Base-by-base conservation (phyloP, 2,797 vertebrate genomes). In the Hephaestus fuliginosus region DNA sequence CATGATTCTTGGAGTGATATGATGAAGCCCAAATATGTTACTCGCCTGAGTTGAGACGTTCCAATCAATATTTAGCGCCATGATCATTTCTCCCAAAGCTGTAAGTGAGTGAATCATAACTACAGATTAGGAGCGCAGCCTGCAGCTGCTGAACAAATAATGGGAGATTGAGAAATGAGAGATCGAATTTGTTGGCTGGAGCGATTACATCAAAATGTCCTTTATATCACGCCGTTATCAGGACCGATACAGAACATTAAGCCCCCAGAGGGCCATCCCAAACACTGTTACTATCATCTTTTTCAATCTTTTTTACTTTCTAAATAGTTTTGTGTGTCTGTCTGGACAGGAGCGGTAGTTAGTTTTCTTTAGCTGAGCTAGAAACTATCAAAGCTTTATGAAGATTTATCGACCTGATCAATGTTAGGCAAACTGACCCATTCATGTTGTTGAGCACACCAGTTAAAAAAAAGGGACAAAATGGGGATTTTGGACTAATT, bases 81-180 rank as follows among this genome's bases (percentile, higher is more conserved):
- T 18, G 33, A 60, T 76, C 53, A 7, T 74, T n/a, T 56, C 22
- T 63, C 80, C 71, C 65, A 18, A 48, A 86, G 85, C 70, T 48
- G 7, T 10, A 5, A 63, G 55, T 8, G 48, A 76, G 53, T 70
- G 72, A 87, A 73, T 86, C 84, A 83, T 67, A 65, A 18, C 20
- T 36, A 48, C 41, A 82, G 81, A 87, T 65, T 72, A 74, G 44
- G 25, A 57, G 61, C n/a, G 6, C 52, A 76, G 84, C 83, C 73
- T 30, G 49, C 28, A 78, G 85, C 61, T 5, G n/a, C 7, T 74
- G 22, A 22, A 61, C 66, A 63, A 75, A 82, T 84, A 20, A 86
- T 61, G 46, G 67, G 72, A 66, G 14, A 55, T 7, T 71, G 70
- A 88, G 58, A 81, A 73, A 49, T 60, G 65, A 76, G 28, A 65